Conservation (phyloP, 2,113 vertebrate genomes). For the Ochotona curzoniae region DNA sequence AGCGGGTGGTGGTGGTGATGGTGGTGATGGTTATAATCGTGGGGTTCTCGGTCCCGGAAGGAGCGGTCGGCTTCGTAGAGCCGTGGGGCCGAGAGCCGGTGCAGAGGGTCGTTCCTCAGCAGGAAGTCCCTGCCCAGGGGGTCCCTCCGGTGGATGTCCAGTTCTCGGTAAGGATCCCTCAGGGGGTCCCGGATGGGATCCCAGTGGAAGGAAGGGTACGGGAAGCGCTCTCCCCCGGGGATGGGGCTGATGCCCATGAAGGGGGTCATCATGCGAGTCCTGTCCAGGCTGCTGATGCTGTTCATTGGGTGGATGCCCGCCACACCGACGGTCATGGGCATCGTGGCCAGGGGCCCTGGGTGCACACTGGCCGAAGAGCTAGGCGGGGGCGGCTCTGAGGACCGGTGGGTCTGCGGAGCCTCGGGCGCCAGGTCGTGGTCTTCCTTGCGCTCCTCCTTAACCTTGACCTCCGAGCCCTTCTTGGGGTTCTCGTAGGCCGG, state of each 20-base stretch:
- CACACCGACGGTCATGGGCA: conserved; percentile 94
- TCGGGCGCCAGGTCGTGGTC: conserved; percentile 92
- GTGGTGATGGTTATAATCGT: conserved; percentile 94
- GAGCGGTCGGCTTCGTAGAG: conserved; percentile 95
- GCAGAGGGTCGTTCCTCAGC: conserved; percentile 94
- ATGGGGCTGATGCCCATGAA: conserved; percentile 98
- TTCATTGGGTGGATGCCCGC: conserved; percentile 95
- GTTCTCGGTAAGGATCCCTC: conserved; percentile 94
- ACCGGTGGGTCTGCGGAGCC: conserved; percentile 87
- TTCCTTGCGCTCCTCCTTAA: conserved; percentile 97
- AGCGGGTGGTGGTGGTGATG: conserved; percentile 89
- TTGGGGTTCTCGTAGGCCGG: conserved; percentile 91
- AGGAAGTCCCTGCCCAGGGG: conserved; percentile 92
- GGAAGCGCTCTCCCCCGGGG: conserved; percentile 96
- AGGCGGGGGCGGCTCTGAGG: conserved; percentile 87
- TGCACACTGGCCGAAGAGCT: conserved; percentile 88
- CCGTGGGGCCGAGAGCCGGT: conserved; percentile 91
- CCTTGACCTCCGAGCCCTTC: conserved; percentile 94
- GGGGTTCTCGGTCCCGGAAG: conserved; percentile 95
- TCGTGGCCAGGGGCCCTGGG: conserved; percentile 89
- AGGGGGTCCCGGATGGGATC: conserved; percentile 95
- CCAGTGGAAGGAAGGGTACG: conserved; percentile 98
- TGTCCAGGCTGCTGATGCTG: conserved; percentile 93
- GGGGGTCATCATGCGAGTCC: conserved; percentile 97
- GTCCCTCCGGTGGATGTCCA: conserved; percentile 93